Base-by-base conservation (phyloP, 2,797 vertebrate species). In the Lemur catta region DNA sequence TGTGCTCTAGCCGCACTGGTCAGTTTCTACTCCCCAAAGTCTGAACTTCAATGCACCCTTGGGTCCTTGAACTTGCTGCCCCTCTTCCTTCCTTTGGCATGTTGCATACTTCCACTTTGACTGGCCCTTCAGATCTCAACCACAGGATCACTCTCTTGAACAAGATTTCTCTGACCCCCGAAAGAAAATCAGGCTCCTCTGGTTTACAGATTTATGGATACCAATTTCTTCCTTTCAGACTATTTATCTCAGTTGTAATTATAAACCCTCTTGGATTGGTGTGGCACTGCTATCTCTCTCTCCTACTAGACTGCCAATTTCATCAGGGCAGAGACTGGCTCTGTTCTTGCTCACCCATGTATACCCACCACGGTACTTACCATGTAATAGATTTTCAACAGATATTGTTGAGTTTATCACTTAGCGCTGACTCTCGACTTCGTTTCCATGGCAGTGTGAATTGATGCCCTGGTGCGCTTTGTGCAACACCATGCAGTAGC, bases 1-100 rank as follows among this genome's bases (percentile, higher is more conserved):
- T 22, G 7, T 46, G 10, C 33, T 55, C 20, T 8, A 35, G 18
- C 9, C 59, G 12, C 3, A 28, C 10, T 1, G 6, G 1, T 52
- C 33, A 33, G 38, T 17, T 8, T 43, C 38, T 13, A 2, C 11
- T 22, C 26, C 6, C 14, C 18, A 11, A 14, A 63, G 18, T 24
- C 4, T 1, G 14, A 22, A 13, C 10, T 57, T 63, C 11, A 15
- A 0, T 6, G 11, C 0, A 12, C 1, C 61, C 6, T 30, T 30
- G 46, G 28, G 4, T 20, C 18, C 71, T 74, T 52, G n/a, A 38
- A 38, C 10, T 20, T 48, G 12, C 48, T 43, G 6, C 8, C 46
- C 7, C 2, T 41, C 15, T 8, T 63, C 20, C 52, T 14, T 35
- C 46, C 14, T 94, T 69, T 26, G 30, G 17, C 14, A 10, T 43